Evolutionary conservation across 2,888 invertebrate genomes (phyloP), one percentile per base, ranked within the genome.

Genomic region (Dastarcus helophoroides): DNA sequence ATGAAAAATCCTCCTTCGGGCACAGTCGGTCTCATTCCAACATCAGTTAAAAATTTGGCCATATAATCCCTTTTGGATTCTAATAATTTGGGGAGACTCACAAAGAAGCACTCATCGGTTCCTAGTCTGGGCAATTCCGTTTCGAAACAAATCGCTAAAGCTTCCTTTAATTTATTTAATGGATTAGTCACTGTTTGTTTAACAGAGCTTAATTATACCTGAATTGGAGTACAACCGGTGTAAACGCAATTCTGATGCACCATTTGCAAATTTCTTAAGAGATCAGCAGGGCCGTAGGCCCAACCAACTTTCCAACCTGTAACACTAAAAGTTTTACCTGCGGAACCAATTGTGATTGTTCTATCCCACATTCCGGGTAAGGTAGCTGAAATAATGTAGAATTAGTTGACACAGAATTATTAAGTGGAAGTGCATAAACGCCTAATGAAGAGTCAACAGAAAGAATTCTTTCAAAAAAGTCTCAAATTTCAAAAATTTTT

Each of bases 1-100:
- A 99, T 82, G 55, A 98, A 99, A 63, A 95, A 99, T 0, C 98
- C 97, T 3, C 91, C 94, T 46, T 97, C 90, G 0, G 98, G 98
- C 32, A 94, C 65, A 0, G 86, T 86, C 0, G 95, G 91, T 21
- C 73, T 74, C 77, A 97, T 85, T 0, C 91, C 93, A 31, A 79
- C 77, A 7, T 86, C 80, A 3, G 50, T 56, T 13, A 90, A 64
- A 37, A 84, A 73, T 46, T 78, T 74, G 0, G 74, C 76, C 64
- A 91, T 76, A 47, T 65, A 78, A 57, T 93, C 83, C 16, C 91
- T 64, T 58, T 94, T 93, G 0, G 72, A 67, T 33, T 73, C 56
- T 26, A 95, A 62, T 50, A 89, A 84, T 3, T 63, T 62, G 0
- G 86, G 70, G 32, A 97, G 64, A 12, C 79, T 75, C 7, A 68